Base-by-base conservation (phyloP, 2,888 invertebrate species). In the Cheilosia scutellata region DNA sequence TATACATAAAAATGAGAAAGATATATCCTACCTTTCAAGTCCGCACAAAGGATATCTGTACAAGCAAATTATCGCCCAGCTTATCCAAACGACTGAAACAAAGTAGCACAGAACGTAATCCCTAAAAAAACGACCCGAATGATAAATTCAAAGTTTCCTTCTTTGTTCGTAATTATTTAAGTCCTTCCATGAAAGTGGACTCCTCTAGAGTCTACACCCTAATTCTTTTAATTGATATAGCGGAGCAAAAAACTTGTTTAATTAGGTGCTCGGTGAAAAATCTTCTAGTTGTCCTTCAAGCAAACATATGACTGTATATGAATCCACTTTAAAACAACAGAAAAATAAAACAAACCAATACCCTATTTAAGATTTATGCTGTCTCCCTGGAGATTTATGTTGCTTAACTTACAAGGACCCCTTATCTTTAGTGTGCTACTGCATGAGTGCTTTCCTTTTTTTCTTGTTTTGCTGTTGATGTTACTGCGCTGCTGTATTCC, bases 351-450 rank as follows among this genome's bases (percentile, higher is more conserved):
- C 25, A 37, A 58, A 27, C 3, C 40, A 11, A 27, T 60, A 40
- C 60, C 16, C 51, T 42, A 60, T 72, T 72, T 44, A 62, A 53
- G 62, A 62, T 72, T 72, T 51, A 72, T 60, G 27, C n/a, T 29
- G 29, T 62, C 31, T 53, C 72, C 72, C 51, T 62, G 42, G 51
- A 49, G 51, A 72, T 72, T 72, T 72, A 72, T 72, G 49, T 51
- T 62, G 60, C 51, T 60, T 33, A 70, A 25, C 47, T 49, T 27
- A 4, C 51, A 53, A 66, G n/a, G 51, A 27, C 40, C 9, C 51
- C 51, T n/a, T 33, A n/a, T n/a, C 31, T 40, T 40, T 29, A 53
- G 47, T 58, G 37, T 11, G 4, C 13, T 2, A 25, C 16, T 66
- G 40, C 47, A 25, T 25, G 57, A 44, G 33, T 47, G 20, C 5